Evolutionary conservation across 92 coral and sea anemone species (phyloP).

Genomic region (Plumapathes pennacea): DNA sequence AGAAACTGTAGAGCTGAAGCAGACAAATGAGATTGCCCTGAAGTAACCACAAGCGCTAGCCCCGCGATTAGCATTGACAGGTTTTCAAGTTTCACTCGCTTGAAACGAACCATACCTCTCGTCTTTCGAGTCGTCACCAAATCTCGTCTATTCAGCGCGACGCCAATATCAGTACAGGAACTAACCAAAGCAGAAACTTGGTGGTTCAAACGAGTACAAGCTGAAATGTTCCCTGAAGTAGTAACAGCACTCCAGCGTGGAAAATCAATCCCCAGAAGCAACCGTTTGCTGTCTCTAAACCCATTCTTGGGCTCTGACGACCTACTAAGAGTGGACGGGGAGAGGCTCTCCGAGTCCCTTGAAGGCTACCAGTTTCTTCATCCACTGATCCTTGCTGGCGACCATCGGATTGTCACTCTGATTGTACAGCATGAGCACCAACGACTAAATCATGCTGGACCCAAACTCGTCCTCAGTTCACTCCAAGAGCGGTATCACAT

Average conservation of each 20-base stretch:
- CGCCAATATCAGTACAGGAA: constrained; percentile 29
- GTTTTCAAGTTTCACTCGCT: constrained; percentile 12
- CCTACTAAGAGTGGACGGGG: constrained; percentile 39
- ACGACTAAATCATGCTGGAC: constrained; percentile 37
- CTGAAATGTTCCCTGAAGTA: constrained; percentile 14
- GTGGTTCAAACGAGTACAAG: constrained; percentile 20
- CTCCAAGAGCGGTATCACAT: constrained; percentile 25
- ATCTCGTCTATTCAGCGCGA: constrained; percentile 16
- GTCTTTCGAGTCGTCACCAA: constrained; percentile 43
- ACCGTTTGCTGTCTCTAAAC: constrained; percentile 20
- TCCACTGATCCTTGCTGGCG: constrained; percentile 25
- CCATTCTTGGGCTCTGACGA: constrained; percentile 38
- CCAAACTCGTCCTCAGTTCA: constrained; percentile 21
- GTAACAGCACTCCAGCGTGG: not conserved
- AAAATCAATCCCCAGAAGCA: constrained; percentile 4
- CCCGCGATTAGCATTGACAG: constrained; percentile 4
- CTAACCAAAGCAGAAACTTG: constrained; percentile 15
- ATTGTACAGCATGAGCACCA: constrained; percentile 21
- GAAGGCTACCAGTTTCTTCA: constrained; percentile 8
- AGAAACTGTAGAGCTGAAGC: constrained; percentile 3
- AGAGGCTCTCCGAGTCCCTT: constrained; percentile 9
- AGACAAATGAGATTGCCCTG: not conserved
- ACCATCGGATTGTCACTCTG: constrained; percentile 14
- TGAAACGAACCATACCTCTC: constrained; percentile 18
- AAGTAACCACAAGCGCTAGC: not conserved